Conservation (phyloP, 2,888 invertebrate species). For the Chrysolina haemoptera region DNA sequence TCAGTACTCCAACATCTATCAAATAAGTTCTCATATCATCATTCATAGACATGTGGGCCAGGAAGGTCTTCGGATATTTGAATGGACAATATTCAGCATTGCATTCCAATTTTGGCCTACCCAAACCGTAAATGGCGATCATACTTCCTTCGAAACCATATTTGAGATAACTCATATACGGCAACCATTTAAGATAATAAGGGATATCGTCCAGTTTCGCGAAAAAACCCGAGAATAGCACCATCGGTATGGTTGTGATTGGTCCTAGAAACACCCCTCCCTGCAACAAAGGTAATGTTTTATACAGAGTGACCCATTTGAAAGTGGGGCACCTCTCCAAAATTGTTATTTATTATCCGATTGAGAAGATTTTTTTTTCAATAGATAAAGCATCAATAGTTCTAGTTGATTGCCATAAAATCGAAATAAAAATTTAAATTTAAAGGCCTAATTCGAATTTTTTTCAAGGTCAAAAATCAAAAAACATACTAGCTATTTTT, state of each 20-base stretch:
- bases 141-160: conserved; percentile 96
- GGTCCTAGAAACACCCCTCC: conserved; percentile 86
- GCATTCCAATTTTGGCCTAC: conserved; percentile 86
- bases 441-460: too few relatives aligned
- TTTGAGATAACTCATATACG: conserved; percentile 91
- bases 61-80: conserved; percentile 84
- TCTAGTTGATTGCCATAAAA: too few relatives aligned
- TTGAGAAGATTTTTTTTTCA: too few relatives aligned
- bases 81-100: conserved; percentile 88
- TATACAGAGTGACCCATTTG: too few relatives aligned
- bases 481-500: too few relatives aligned
- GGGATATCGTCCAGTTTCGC: conserved; percentile 94
- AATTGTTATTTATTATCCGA: too few relatives aligned
- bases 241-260: conserved; percentile 91
- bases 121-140: conserved; percentile 91
- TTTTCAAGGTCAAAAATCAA: too few relatives aligned
- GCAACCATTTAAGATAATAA: conserved; percentile 88
- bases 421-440: too few relatives aligned
- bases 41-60: conserved; percentile 89
- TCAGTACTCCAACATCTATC: conserved; percentile 87
- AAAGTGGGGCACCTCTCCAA: too few relatives aligned
- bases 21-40: conserved; percentile 78
- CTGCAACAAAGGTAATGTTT: conserved; percentile 54
- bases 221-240: conserved; percentile 95
- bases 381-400: too few relatives aligned